Evolutionary conservation across 1,140 invertebrate species (phyloP).

Genomic region (Xylocopa sonorina): DNA sequence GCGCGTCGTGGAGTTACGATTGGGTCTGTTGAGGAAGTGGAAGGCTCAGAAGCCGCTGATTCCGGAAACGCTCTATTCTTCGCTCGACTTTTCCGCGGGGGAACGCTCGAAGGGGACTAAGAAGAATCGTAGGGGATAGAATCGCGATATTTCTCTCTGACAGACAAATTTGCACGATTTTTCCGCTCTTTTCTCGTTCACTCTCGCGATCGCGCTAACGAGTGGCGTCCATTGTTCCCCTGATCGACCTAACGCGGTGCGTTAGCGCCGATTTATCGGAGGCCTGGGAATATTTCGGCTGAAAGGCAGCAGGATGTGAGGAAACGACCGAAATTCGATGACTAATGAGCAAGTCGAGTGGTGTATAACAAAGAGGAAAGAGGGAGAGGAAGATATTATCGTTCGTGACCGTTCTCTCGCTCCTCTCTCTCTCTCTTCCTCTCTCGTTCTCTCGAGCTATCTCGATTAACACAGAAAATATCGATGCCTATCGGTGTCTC

Average conservation of each 20-base stretch:
- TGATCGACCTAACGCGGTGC: conserved; percentile 8
- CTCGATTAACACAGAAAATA: conserved; percentile 37
- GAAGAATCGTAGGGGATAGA: neutral
- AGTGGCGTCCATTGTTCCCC: conserved; percentile 5
- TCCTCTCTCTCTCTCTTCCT: neutral
- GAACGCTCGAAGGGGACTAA: neutral
- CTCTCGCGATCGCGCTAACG: neutral
- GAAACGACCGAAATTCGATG: conserved; percentile 27
- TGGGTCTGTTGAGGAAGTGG: neutral
- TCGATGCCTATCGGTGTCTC: conserved; percentile 29
- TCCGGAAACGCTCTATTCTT: conserved; percentile 15
- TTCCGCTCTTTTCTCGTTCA: neutral
- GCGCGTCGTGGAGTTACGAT: too few species aligned
- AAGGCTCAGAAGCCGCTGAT: neutral
- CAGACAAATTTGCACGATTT: neutral
- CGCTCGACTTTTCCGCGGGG: neutral
- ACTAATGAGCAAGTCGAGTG: conserved; percentile 22
- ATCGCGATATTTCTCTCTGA: neutral
- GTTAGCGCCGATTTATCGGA: conserved; percentile 25
- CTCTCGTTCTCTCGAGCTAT: neutral
- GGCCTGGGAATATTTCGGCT: conserved; percentile 22
- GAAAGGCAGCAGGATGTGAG: conserved; percentile 10
- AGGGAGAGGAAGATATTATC: conserved; percentile 15
- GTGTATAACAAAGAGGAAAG: neutral
- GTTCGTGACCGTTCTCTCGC: conserved; percentile 14